These are phyloP conservation scores for Meloidogyne exigua DNA, from an alignment of 1,140 invertebrate species.

Conservation along the genomic window DNA sequence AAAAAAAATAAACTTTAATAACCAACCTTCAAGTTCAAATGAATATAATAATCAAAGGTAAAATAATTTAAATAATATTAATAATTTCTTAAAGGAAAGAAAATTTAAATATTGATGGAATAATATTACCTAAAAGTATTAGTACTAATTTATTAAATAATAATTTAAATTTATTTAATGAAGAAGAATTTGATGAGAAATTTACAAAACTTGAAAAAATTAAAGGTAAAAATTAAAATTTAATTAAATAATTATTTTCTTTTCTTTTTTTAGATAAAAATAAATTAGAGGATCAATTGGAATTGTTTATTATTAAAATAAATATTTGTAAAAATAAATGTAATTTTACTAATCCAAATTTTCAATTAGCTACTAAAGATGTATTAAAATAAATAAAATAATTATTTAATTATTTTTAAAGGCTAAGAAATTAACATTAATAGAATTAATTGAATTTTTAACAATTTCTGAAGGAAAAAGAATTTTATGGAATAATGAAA, in stretches of 20 bases:
- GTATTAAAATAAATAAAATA: neutral
- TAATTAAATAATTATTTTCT: neutral
- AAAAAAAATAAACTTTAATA: no score
- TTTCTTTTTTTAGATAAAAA: neutral
- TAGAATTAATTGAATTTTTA: neutral
- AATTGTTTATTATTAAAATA: neutral
- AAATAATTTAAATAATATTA: neutral
- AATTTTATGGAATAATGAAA: neutral
- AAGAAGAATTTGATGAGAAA: neutral
- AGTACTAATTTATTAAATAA: neutral
- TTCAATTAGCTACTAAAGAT: neutral
- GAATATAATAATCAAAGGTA: neutral
- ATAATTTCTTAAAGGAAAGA: neutral
- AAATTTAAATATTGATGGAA: neutral
- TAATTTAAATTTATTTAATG: neutral
- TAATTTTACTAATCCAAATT: neutral
- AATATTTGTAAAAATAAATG: conserved; percentile 5
- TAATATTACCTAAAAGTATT: neutral
- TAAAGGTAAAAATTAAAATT: neutral
- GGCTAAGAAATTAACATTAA: neutral
- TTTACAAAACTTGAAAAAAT: neutral
- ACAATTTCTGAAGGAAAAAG: neutral
- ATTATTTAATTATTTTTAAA: no score
- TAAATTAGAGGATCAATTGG: neutral
- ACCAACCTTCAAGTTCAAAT: no score